Percentiles rank a stretch among this genome's conserved stretches.
phyloP scores from a whole-genome alignment of 2,888 invertebrate species.

The Pheosia gnoma region DNA sequence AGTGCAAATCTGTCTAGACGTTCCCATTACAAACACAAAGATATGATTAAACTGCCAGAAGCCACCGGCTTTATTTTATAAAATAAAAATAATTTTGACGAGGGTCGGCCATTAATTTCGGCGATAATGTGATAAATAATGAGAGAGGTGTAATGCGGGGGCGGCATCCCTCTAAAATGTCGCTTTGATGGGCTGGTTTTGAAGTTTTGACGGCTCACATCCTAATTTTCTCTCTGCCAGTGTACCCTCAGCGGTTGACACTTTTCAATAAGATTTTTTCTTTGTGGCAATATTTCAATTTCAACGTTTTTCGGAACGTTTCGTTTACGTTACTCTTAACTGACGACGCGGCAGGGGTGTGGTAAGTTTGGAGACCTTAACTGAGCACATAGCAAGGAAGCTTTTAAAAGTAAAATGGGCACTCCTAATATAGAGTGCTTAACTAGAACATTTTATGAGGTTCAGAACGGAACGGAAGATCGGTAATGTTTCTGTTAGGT shows the following conservation, averaged over 20 bases:
- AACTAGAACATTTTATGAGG: too few species aligned
- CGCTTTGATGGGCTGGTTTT: conserved; percentile 73
- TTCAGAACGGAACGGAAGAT: too few species aligned
- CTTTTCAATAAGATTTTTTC: conserved; percentile 70
- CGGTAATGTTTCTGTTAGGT: too few species aligned
- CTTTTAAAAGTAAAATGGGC: too few species aligned
- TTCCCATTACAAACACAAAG: conserved; percentile 58
- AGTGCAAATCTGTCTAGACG: conserved; percentile 31
- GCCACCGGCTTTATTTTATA: conserved; percentile 71
- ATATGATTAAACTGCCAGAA: conserved; percentile 82
- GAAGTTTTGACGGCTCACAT: conserved; percentile 81
- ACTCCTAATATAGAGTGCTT: too few species aligned
- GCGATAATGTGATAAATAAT: conserved; percentile 84
- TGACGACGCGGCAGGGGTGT: background rate
- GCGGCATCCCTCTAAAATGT: conserved; percentile 67
- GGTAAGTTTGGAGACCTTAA: background rate
- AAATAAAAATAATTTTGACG: conserved; percentile 82
- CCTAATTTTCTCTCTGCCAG: conserved; percentile 79
- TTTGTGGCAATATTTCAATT: conserved; percentile 70
- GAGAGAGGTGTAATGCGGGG: conserved; percentile 80
- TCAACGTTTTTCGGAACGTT: conserved; percentile 41
- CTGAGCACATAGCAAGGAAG: background rate
- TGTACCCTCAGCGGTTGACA: conserved; percentile 63
- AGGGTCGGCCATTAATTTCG: conserved; percentile 82
- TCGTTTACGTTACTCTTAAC: conserved; percentile 2